These are phyloP conservation scores for Castor canadensis DNA, from an alignment of 2,113 vertebrate genomes.

Conservation along the genomic window DNA sequence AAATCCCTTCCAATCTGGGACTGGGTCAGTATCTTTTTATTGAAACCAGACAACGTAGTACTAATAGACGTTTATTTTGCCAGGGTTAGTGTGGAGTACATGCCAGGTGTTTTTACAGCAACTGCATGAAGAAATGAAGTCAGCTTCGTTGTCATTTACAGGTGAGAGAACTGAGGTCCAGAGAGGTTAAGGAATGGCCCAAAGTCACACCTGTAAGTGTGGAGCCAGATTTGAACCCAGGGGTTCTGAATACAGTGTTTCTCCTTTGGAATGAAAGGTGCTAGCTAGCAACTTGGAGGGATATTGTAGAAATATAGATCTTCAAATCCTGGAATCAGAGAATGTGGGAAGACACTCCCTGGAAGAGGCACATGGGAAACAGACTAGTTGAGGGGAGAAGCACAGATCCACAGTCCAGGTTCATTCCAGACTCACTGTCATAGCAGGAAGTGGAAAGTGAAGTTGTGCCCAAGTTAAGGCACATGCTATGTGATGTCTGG, in stretches of 20 bases:
- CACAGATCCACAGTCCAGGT: not conserved
- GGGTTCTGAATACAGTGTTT: not conserved
- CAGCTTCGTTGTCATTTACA: accelerated
- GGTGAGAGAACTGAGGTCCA: too few species aligned
- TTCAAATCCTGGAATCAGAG: not conserved
- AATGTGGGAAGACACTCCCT: not conserved
- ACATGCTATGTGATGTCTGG: not conserved
- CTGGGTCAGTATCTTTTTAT: not conserved
- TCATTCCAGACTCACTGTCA: not conserved
- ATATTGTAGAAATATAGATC: too few species aligned
- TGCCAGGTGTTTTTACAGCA: not conserved
- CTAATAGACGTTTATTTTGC: not conserved
- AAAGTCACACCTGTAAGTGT: not conserved
- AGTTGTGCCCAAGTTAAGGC: not conserved
- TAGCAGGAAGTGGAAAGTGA: accelerated
- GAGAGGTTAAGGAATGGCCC: too few species aligned
- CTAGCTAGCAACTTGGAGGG: not conserved
- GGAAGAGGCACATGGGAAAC: not conserved
- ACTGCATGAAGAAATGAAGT: too few species aligned
- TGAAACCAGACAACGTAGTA: not conserved
- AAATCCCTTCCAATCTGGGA: not conserved
- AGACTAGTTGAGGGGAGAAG: not conserved
- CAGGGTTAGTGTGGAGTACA: too few species aligned
- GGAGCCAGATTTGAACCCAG: not conserved
- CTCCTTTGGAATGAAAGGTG: not conserved